Percentiles rank a stretch among this genome's conserved stretches.
Conservation (phyloP, 2,113 vertebrate genomes). For the Otocyon megalotis region DNA sequence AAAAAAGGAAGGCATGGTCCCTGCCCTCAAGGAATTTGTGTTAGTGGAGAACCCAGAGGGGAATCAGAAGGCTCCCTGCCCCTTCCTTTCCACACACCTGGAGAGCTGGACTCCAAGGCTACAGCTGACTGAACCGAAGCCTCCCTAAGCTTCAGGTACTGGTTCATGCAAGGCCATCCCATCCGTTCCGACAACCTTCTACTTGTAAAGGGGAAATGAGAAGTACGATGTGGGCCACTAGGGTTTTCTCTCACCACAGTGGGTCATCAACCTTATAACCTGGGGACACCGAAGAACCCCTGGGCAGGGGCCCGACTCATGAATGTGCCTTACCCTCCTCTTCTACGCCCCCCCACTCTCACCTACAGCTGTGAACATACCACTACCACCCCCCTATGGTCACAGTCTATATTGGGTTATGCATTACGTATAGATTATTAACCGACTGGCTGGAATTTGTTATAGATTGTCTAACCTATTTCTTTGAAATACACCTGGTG, state of each 20-base stretch:
- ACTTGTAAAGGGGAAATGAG: neutral
- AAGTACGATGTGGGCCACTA: neutral
- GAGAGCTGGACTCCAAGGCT: neutral
- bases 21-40: neutral
- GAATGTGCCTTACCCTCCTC: neutral
- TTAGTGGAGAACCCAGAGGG: neutral
- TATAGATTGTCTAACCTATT: neutral
- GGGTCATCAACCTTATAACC: neutral
- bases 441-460: constrained; percentile 15
- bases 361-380: neutral
- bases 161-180: neutral
- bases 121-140: neutral
- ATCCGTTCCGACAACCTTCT: neutral
- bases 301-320: neutral
- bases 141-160: neutral
- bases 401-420: neutral
- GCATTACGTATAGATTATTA: constrained; percentile 7
- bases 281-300: neutral
- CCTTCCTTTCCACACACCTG: neutral
- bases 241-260: neutral
- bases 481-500: constrained; percentile 33
- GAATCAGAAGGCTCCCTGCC: neutral
- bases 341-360: neutral
- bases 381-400: neutral
- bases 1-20: neutral